phyloP scores from a whole-genome alignment of 2,888 invertebrate genomes.

The Ichneumoninae sp. region DNA sequence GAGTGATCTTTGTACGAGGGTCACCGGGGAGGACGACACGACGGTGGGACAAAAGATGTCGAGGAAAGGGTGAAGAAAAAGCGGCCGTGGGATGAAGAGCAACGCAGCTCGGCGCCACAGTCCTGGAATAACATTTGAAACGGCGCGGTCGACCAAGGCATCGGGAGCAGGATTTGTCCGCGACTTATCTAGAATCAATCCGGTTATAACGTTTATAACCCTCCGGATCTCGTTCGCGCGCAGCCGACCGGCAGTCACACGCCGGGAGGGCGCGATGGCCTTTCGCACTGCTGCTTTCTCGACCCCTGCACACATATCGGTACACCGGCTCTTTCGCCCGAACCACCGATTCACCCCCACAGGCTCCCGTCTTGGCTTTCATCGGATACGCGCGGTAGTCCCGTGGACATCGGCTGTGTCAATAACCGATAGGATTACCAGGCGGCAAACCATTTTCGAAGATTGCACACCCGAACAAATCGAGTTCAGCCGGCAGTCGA shows the following conservation, averaged over 20 bases:
- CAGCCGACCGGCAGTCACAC: slow-evolving; percentile 35
- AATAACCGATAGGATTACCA: slow-evolving; percentile 78
- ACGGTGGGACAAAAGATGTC: slow-evolving; percentile 12
- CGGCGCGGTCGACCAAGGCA: slow-evolving; percentile 64
- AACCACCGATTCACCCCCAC: slow-evolving; percentile 25
- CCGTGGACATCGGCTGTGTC: slow-evolving; percentile 76
- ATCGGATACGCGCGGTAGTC: slow-evolving; percentile 46
- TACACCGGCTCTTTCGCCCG: slow-evolving; percentile 36
- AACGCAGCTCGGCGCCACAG: slow-evolving; percentile 68
- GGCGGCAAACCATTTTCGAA: slow-evolving; percentile 52
- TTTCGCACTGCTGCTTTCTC: slow-evolving; percentile 55
- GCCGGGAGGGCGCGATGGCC: slow-evolving; percentile 52
- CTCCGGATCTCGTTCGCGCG: slow-evolving; percentile 53
- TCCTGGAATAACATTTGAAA: slow-evolving; percentile 74
- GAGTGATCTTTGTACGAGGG: slow-evolving; percentile 18
- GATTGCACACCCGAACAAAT: slow-evolving; percentile 61
- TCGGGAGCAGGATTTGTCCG: slow-evolving; percentile 75
- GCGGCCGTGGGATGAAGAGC: background rate
- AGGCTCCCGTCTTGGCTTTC: slow-evolving; percentile 53
- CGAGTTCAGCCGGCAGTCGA: slow-evolving; percentile 54
- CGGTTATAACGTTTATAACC: slow-evolving; percentile 74
- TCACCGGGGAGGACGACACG: slow-evolving; percentile 4
- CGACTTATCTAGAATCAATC: slow-evolving; percentile 80
- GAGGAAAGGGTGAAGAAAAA: slow-evolving; percentile 13
- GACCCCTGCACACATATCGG: slow-evolving; percentile 51